Evolutionary conservation across 2,888 invertebrate species (phyloP).

Genomic region (Lasioglossum vierecki): DNA sequence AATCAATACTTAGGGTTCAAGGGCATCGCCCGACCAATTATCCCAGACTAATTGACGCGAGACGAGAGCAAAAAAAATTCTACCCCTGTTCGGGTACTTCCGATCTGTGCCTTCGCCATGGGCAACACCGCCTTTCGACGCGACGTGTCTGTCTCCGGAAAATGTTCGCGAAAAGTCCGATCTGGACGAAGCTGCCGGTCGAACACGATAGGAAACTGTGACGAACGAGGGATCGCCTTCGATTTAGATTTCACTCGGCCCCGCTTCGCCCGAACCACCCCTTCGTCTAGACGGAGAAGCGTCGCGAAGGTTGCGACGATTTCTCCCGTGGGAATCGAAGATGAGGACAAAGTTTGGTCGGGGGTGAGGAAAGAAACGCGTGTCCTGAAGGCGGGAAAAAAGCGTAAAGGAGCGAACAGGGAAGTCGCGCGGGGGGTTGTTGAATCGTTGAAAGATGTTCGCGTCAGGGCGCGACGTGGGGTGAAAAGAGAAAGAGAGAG

Average conservation of each 20-base stretch:
- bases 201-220: background rate
- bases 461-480: constrained; percentile 43
- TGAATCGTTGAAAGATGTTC: constrained; percentile 28
- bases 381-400: constrained; percentile 20
- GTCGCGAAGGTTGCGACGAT: constrained; percentile 7
- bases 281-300: background rate
- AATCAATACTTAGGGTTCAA: constrained; percentile 84
- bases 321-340: constrained; percentile 21
- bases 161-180: background rate
- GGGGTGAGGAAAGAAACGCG: background rate
- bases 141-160: background rate
- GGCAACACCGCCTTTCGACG: background rate
- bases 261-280: background rate
- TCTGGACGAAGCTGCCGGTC: background rate
- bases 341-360: background rate
- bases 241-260: constrained; percentile 6
- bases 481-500: constrained; percentile 34
- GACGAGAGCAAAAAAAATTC: constrained; percentile 66
- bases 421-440: background rate
- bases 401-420: constrained; percentile 4
- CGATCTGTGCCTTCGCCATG: constrained; percentile 27
- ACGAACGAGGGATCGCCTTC: background rate
- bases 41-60: constrained; percentile 81
- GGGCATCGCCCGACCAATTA: constrained; percentile 84
- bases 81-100: constrained; percentile 31